Base-by-base conservation (phyloP, 2,797 vertebrate species). In the Gallinago solitaria region DNA sequence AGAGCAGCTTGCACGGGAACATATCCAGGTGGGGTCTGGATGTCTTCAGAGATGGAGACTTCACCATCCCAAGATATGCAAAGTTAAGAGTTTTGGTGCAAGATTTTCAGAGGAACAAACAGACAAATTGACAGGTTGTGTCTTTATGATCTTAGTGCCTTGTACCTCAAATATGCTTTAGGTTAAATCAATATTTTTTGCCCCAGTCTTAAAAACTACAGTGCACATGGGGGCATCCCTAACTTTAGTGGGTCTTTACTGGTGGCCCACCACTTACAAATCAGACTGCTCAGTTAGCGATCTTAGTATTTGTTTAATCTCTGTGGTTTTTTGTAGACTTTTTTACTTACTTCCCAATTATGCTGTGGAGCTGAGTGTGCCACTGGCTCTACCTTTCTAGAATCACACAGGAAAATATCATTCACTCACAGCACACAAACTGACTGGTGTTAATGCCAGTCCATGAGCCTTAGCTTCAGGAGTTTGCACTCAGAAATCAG, bases 371-470 rank as follows among this genome's bases (percentile, higher is more conserved):
- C 6, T 73, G 16, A 54, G 6, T 9, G 4, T 12, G 16, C 6
- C 51, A 6, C 25, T 78, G 25, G 3, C 30, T 71, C 15, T 75
- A 2, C 45, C 32, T 60, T 61, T 71, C 37, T 50, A 50, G 12
- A 47, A 57, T n/a, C 30, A 9, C 15, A 16, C 16, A 71, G 57
- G 60, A 88, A 69, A 92, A 16, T 37, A 16, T 21, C n/a, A 39
- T 90, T 76, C n/a, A 41, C 23, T 19, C 9, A 5, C 2, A 73
- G 23, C 54, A 41, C 13, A 60, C 54, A 87, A 86, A 37, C 27
- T 0, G 2, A 28, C 4, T 16, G 37, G 15, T 68, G 3, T 7
- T 51, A 30, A 54, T 10, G 57, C 5, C 30, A 35, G 4, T 27
- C 10, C 7, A 6, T 21, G 21, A 47, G 14, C 30, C 35, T 37